Percentiles rank a stretch among this genome's conserved stretches.
Conservation (phyloP, 2,888 invertebrate genomes). For the Drosophila kanekoi region DNA sequence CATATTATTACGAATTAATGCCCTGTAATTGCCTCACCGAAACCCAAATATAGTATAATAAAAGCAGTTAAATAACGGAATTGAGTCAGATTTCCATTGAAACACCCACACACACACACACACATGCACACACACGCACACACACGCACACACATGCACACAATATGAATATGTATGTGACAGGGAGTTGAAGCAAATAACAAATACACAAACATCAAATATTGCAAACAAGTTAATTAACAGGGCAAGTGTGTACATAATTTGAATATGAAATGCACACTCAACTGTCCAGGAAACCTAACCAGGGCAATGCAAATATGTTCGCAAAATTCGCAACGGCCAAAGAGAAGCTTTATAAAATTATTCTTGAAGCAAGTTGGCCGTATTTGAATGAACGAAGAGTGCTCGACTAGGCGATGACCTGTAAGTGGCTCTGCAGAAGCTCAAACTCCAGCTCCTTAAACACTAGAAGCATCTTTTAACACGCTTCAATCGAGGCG, state of each 20-base stretch:
- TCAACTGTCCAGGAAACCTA: slow-evolving; percentile 3
- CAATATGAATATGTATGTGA: not conserved
- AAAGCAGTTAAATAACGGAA: slow-evolving; percentile 4
- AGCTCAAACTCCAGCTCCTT: too few species aligned
- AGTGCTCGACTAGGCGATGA: not conserved
- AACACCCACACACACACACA: not conserved
- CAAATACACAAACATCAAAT: slow-evolving; percentile 26
- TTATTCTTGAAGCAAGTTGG: not conserved
- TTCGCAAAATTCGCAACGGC: not conserved
- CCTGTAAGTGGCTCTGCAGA: too few species aligned
- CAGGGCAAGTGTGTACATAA: slow-evolving; percentile 23
- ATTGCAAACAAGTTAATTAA: slow-evolving; percentile 35
- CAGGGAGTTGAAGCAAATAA: slow-evolving; percentile 6
- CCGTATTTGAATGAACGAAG: not conserved
- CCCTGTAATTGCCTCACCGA: slow-evolving; percentile 18
- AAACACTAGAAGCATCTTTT: too few species aligned
- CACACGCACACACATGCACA: too few species aligned
- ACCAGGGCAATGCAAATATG: not conserved
- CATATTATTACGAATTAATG: slow-evolving; percentile 15
- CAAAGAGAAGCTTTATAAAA: not conserved
- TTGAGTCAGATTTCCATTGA: not conserved
- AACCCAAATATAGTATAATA: slow-evolving; percentile 11
- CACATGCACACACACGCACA: not conserved
- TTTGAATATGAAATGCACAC: slow-evolving; percentile 34
- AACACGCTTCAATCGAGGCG: too few species aligned